phyloP scores from a whole-genome alignment of 2,888 invertebrate species.

The Drosophila testacea region DNA sequence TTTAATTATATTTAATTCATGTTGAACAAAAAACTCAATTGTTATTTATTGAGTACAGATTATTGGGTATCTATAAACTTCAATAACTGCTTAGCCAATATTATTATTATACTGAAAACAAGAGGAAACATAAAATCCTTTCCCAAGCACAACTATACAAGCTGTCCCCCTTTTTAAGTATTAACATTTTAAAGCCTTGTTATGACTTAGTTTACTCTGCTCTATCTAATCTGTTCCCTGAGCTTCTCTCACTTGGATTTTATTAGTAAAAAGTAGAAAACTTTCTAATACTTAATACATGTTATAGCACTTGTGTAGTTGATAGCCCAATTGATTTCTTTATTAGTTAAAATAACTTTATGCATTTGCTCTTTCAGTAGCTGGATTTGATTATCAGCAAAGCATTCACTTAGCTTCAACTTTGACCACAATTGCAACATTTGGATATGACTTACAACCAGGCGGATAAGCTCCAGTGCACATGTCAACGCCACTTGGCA shows the following conservation, averaged over 20 bases:
- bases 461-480: slow-evolving; percentile 67
- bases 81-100: too few species aligned
- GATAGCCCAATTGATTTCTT: slow-evolving; percentile 60
- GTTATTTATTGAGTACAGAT: too few species aligned
- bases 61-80: too few species aligned
- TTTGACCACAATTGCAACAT: slow-evolving; percentile 65
- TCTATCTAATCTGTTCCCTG: slow-evolving; percentile 14
- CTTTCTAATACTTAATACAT: slow-evolving; percentile 38
- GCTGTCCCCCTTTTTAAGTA: neutral
- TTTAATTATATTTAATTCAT: too few species aligned
- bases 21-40: too few species aligned
- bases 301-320: slow-evolving; percentile 43
- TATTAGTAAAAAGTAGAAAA: neutral
- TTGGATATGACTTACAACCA: slow-evolving; percentile 61
- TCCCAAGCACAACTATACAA: too few species aligned
- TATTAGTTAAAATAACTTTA: slow-evolving; percentile 42
- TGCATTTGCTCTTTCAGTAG: slow-evolving; percentile 37
- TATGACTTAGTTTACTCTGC: neutral
- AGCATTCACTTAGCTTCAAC: slow-evolving; percentile 60
- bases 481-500: slow-evolving; percentile 68
- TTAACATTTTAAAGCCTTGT: neutral
- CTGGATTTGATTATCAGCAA: slow-evolving; percentile 54
- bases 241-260: neutral
- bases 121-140: too few species aligned
- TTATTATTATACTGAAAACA: too few species aligned